These are phyloP conservation scores for Amblyornis subalaris DNA, from an alignment of 2,113 vertebrate species.

Conservation along the genomic window DNA sequence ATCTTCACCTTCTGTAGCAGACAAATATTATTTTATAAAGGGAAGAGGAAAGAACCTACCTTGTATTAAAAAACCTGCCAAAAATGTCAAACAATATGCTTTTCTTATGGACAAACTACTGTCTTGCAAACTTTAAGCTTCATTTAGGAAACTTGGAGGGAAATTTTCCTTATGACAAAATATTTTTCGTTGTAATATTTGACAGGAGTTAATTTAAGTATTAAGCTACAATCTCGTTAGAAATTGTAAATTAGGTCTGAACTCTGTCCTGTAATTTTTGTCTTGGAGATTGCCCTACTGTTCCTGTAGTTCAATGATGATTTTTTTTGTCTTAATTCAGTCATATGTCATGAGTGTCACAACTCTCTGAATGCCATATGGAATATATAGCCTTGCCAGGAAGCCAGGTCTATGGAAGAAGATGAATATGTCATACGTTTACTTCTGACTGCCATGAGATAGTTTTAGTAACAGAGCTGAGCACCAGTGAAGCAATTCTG, in stretches of 20 bases:
- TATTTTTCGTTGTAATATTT: neutral
- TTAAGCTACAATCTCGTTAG: neutral
- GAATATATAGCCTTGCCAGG: neutral
- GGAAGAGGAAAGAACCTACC: neutral
- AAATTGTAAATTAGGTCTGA: neutral
- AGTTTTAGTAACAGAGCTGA: neutral
- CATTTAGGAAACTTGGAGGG: neutral
- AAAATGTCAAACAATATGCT: neutral
- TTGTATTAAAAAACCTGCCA: neutral
- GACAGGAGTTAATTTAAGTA: neutral
- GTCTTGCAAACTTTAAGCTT: neutral
- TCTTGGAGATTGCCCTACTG: neutral
- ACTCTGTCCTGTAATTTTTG: neutral
- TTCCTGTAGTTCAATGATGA: neutral
- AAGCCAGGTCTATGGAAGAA: neutral
- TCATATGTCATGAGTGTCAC: neutral
- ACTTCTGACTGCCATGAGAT: neutral
- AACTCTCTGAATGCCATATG: neutral
- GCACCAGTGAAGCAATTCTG: neutral
- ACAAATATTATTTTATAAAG: neutral
- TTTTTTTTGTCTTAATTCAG: neutral
- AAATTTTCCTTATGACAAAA: neutral
- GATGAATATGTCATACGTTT: fast-evolving
- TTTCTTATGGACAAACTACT: neutral
- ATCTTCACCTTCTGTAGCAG: neutral